Conservation (phyloP, 2,797 vertebrate genomes). For the Poecilia velifera region DNA sequence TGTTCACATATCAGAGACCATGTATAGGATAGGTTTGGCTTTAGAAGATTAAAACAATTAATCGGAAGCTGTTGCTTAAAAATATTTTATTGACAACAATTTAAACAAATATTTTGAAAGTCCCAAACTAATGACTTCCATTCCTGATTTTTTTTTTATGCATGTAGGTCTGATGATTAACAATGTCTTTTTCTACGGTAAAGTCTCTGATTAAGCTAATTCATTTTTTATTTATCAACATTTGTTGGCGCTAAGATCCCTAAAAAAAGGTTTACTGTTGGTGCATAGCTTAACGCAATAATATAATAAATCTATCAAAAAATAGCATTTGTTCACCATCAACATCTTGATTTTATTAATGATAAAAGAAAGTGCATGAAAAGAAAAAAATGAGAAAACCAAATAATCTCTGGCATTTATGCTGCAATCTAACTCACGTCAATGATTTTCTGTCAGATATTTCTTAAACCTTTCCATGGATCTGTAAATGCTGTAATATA, state of each 20-base stretch:
- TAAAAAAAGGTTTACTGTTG: neutral
- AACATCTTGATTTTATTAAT: neutral
- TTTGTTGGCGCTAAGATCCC: neutral
- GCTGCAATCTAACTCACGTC: neutral
- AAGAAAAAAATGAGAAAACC: neutral
- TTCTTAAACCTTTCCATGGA: neutral
- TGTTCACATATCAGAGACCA: neutral
- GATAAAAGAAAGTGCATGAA: neutral
- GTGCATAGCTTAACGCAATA: neutral
- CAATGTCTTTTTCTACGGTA: neutral
- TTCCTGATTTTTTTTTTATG: neutral
- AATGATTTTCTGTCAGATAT: neutral
- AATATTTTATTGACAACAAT: neutral
- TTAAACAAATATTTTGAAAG: neutral
- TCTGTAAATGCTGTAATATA: neutral
- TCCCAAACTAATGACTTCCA: neutral
- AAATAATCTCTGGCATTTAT: neutral
- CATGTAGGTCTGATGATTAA: neutral
- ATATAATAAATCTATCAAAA: neutral
- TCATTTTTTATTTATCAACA: neutral
- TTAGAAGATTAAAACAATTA: neutral
- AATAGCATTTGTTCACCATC: neutral
- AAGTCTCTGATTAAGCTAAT: neutral
- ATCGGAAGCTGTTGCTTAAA: neutral
- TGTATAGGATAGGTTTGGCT: neutral